Conservation (phyloP, 2,888 invertebrate species). For the Oxyscelio sp. region DNA sequence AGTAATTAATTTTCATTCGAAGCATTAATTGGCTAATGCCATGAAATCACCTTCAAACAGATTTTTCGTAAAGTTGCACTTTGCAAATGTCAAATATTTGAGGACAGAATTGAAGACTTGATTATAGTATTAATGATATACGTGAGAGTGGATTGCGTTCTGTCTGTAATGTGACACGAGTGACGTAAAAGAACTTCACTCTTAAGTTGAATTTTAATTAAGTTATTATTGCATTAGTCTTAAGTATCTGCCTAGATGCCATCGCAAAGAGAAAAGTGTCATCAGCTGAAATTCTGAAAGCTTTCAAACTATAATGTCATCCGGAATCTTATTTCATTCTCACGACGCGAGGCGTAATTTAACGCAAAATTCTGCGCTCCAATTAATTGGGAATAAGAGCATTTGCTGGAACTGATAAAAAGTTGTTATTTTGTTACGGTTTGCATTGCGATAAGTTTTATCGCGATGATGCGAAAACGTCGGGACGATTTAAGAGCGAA, state of each 20-base stretch:
- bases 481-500: background rate
- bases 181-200: constrained; percentile 62
- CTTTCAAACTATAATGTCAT: constrained; percentile 80
- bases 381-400: constrained; percentile 65
- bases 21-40: background rate
- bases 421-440: constrained; percentile 63
- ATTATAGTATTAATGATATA: constrained; percentile 45
- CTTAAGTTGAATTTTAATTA: constrained; percentile 82
- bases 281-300: constrained; percentile 82
- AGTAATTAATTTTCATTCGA: background rate
- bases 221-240: constrained; percentile 83
- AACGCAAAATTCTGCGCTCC: constrained; percentile 56
- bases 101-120: constrained; percentile 1
- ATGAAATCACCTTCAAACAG: background rate
- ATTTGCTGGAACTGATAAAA: constrained; percentile 37
- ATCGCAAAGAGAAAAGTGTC: constrained; percentile 75
- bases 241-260: constrained; percentile 80
- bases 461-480: constrained; percentile 6
- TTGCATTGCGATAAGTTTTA: constrained; percentile 26
- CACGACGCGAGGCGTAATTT: constrained; percentile 56
- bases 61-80: constrained; percentile 3
- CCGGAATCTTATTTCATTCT: constrained; percentile 64
- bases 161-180: constrained; percentile 56
- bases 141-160: constrained; percentile 2
- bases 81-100: constrained; percentile 19